A percentile compares a stretch with the other conserved stretches of the same genome.
phyloP scores from a whole-genome alignment of 2,113 vertebrate genomes.

The Vulpes ferrilata region DNA sequence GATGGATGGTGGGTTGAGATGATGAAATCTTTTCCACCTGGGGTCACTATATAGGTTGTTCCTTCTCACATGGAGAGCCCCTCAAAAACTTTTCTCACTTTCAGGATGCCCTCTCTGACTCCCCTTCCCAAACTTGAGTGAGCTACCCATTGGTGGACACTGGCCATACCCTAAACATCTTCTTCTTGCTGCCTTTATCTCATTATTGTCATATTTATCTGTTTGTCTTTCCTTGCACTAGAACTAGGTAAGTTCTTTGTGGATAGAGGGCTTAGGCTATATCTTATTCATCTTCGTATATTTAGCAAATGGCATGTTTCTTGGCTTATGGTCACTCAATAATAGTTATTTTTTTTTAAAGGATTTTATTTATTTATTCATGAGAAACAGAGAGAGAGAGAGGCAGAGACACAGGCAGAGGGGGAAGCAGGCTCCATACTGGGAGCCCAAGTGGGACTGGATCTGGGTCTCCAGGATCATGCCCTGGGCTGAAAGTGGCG shows the following conservation, averaged over 20 bases:
- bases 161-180: no score
- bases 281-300: background rate
- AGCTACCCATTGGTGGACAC: background rate
- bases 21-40: background rate
- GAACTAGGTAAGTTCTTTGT: background rate
- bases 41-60: background rate
- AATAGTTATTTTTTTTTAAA: background rate
- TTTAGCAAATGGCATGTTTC: background rate
- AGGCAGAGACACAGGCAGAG: no score
- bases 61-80: background rate
- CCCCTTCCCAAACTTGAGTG: background rate
- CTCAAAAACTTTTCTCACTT: background rate
- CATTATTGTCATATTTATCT: background rate
- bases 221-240: background rate
- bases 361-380: no score
- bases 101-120: background rate
- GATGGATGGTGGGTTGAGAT: conserved; percentile 33
- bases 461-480: no score
- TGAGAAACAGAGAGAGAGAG: no score
- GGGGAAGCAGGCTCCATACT: no score
- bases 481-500: no score
- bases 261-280: background rate
- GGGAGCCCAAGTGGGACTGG: no score
- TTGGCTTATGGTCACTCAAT: background rate
- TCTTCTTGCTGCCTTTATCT: background rate